Evolutionary conservation across 2,888 invertebrate genomes (phyloP).

Genomic region (Helicoverpa assulta): DNA sequence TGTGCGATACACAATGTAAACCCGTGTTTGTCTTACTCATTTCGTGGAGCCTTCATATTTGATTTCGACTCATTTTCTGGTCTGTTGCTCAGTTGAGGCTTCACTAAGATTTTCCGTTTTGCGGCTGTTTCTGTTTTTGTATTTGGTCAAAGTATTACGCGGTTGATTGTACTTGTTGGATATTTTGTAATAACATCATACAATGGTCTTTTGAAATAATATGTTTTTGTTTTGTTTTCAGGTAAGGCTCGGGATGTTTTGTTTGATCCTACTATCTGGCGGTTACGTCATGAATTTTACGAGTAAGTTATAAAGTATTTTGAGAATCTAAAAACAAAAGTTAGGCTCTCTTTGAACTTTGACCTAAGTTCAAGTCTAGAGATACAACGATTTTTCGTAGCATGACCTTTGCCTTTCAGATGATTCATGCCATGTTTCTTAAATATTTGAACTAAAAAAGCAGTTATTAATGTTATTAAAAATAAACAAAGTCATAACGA

Average conservation of each 20-base stretch:
- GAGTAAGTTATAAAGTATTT: background rate
- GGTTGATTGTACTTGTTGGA: conserved; percentile 42
- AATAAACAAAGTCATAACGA: conserved; percentile 1
- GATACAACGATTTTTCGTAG: background rate
- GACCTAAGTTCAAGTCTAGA: background rate
- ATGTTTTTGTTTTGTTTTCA: conserved; percentile 52
- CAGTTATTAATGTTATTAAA: no score
- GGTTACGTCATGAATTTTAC: background rate
- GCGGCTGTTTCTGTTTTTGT: conserved; percentile 39
- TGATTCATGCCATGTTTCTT: background rate
- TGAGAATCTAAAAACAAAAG: background rate
- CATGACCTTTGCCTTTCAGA: background rate
- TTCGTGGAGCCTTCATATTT: conserved; percentile 82
- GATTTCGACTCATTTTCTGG: conserved; percentile 78
- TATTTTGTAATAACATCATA: conserved; percentile 33
- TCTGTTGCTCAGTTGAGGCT: conserved; percentile 63
- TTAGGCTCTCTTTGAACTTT: background rate
- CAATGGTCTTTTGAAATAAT: background rate
- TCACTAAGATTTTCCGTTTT: conserved; percentile 74
- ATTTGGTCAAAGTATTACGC: conserved; percentile 46
- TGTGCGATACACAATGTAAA: conserved; percentile 74
- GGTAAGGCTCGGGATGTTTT: conserved; percentile 46
- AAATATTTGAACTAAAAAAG: background rate
- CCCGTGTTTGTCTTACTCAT: conserved; percentile 83
- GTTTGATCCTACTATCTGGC: background rate